A percentile compares a stretch with the other conserved stretches of the same genome.
These are phyloP conservation scores for Megalurothrips usitatus DNA, from an alignment of 2,888 invertebrate species.

Conservation along the genomic window DNA sequence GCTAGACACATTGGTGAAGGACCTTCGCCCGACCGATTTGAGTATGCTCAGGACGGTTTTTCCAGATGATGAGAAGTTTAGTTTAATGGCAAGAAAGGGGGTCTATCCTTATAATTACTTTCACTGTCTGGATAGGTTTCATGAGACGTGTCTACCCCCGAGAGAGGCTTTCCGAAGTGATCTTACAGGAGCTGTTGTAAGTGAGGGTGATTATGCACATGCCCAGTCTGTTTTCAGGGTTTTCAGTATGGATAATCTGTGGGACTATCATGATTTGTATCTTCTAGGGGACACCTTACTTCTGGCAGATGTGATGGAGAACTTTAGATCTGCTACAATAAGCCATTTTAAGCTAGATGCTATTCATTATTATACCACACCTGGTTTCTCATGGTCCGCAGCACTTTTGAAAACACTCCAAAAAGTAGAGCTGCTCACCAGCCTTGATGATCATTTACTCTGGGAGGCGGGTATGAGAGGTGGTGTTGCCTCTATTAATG, in stretches of 20 bases:
- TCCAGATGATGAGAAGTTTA: not conserved
- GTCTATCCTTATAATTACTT: not conserved
- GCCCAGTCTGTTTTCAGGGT: not conserved
- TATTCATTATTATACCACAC: no score
- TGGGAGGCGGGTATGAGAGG: not conserved
- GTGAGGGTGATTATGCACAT: not conserved
- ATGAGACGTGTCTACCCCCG: not conserved
- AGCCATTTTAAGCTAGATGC: not conserved
- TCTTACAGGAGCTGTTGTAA: not conserved
- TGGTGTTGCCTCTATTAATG: not conserved
- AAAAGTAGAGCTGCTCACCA: not conserved
- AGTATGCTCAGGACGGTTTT: not conserved
- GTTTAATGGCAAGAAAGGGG: not conserved
- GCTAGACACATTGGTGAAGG: not conserved
- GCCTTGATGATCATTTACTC: not conserved
- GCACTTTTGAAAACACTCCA: not conserved
- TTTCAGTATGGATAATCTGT: not conserved
- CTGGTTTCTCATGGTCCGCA: not conserved
- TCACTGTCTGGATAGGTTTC: not conserved
- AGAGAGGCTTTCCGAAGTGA: not conserved
- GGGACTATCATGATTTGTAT: conserved; percentile 1
- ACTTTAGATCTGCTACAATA: not conserved
- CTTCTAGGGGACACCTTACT: not conserved
- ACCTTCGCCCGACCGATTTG: not conserved
- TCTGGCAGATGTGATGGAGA: not conserved